These are phyloP conservation scores for Anas platyrhynchos DNA, from an alignment of 2,113 vertebrate genomes.

Conservation along the genomic window DNA sequence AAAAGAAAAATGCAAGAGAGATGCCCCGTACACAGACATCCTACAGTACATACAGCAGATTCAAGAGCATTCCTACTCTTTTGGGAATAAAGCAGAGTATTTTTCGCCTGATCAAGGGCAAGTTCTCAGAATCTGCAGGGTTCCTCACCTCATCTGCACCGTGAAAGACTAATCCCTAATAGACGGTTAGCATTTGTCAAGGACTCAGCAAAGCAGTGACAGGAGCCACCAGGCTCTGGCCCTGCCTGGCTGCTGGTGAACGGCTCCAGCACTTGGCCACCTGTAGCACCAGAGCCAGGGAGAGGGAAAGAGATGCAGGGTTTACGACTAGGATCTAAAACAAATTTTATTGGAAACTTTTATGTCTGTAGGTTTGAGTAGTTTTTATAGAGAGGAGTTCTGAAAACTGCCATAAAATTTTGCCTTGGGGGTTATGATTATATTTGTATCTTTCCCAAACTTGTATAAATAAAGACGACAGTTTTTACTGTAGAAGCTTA, in stretches of 20 bases:
- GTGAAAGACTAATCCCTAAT: not conserved
- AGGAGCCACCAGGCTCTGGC: rapidly evolving
- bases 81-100: too few relatives aligned
- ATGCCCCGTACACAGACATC: not conserved
- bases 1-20: not conserved
- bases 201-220: not conserved
- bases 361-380: slow-evolving; percentile 77
- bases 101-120: not conserved
- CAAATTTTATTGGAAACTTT: slow-evolving; percentile 84
- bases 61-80: not conserved
- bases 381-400: slow-evolving; percentile 83
- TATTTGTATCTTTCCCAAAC: slow-evolving; percentile 83
- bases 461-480: slow-evolving; percentile 85
- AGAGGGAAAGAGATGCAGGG: slow-evolving; percentile 47
- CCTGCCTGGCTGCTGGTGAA: not conserved
- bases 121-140: rapidly evolving
- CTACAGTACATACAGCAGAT: not conserved
- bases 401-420: slow-evolving; percentile 83
- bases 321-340: slow-evolving; percentile 77
- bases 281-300: slow-evolving; percentile 41
- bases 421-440: slow-evolving; percentile 82
- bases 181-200: rapidly evolving
- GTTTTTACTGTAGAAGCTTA: slow-evolving; percentile 84
- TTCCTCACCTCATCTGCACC: not conserved
- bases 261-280: slow-evolving; percentile 36